phyloP scores from a whole-genome alignment of 2,113 vertebrate species.

The Todiramphus chloris region DNA sequence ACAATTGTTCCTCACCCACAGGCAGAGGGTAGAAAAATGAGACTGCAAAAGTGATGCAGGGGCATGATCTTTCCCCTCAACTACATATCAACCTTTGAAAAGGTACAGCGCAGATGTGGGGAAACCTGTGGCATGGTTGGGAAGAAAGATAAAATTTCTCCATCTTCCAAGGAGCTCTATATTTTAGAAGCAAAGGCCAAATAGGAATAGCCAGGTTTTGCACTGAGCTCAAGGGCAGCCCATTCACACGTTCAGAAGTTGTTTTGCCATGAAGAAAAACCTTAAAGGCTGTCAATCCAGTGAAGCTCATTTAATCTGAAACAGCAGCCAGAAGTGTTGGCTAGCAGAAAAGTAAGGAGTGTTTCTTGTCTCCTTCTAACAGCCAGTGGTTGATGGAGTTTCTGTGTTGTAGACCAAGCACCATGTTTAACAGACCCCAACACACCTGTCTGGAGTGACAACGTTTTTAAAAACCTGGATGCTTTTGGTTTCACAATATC shows the following conservation, averaged over 20 bases:
- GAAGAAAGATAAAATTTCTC: neutral
- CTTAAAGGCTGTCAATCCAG: neutral
- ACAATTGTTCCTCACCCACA: neutral
- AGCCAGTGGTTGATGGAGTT: neutral
- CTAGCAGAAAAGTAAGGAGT: neutral
- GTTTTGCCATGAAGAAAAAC: neutral
- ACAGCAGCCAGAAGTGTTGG: neutral
- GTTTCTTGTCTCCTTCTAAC: neutral
- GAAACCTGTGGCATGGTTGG: rapidly evolving
- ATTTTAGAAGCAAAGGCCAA: neutral
- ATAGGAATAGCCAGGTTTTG: neutral
- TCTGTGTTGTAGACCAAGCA: neutral
- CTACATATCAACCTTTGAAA: rapidly evolving
- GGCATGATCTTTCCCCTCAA: neutral
- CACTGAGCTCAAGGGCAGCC: neutral
- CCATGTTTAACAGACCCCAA: neutral
- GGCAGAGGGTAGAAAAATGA: neutral
- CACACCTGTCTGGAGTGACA: neutral
- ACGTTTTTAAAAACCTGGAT: neutral
- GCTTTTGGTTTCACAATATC: neutral
- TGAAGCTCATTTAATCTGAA: neutral
- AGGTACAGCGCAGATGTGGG: neutral
- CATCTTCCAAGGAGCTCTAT: neutral
- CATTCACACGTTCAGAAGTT: neutral
- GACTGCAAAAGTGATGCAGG: neutral